These are phyloP conservation scores for Spatulosminthurus flaviceps DNA, from an alignment of 2,888 invertebrate species.

Conservation along the genomic window DNA sequence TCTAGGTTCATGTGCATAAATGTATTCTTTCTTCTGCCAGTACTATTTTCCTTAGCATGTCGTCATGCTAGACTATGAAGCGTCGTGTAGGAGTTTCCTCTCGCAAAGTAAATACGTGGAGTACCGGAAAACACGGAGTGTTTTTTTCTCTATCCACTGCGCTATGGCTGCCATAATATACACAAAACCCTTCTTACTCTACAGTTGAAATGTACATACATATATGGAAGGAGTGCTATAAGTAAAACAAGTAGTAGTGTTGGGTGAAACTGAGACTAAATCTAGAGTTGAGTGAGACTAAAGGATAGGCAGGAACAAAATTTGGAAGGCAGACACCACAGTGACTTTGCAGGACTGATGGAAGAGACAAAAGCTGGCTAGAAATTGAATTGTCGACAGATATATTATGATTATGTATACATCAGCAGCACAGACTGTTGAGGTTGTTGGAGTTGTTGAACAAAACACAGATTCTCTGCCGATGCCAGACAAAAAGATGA, in stretches of 20 bases:
- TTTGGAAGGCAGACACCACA: background rate
- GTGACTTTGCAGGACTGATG: slow-evolving; percentile 36
- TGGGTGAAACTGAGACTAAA: slow-evolving; percentile 1
- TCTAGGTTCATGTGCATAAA: background rate
- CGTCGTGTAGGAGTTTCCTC: background rate
- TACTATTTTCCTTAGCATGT: background rate
- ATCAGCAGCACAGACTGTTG: slow-evolving; percentile 2
- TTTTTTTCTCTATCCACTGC: background rate
- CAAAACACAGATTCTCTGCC: slow-evolving; percentile 8
- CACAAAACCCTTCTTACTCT: too few species aligned
- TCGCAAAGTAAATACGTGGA: background rate
- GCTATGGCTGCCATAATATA: too few species aligned
- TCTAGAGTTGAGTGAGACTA: slow-evolving; percentile 10
- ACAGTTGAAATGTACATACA: too few species aligned
- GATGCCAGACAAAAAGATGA: slow-evolving; percentile 40
- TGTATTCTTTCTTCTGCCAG: background rate
- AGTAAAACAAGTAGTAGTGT: background rate
- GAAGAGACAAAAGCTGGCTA: slow-evolving; percentile 30
- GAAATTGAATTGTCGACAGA: slow-evolving; percentile 42
- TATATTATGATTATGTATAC: slow-evolving; percentile 12
- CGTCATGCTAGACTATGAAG: background rate
- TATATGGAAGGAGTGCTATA: background rate
- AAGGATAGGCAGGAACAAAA: slow-evolving; percentile 11
- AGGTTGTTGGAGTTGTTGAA: slow-evolving; percentile 9
- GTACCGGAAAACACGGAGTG: background rate